Percentiles rank a stretch among this genome's conserved stretches.
phyloP scores from a whole-genome alignment of 2,888 invertebrate genomes.

The Sialis lutaria region DNA sequence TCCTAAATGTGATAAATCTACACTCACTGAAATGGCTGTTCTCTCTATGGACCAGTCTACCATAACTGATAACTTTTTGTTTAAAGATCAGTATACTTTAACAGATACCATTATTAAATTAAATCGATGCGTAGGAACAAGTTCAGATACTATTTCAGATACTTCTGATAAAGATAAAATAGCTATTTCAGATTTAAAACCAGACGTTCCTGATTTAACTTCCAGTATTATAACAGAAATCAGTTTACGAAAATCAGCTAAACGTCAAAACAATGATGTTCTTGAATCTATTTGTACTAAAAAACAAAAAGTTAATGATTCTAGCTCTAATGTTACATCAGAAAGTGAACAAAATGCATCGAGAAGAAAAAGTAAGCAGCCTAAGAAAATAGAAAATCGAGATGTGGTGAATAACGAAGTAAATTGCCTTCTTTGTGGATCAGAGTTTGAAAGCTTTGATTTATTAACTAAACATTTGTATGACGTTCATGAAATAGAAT shows the following conservation, averaged over 20 bases:
- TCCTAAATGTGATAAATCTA: not conserved
- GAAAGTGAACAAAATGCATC: not conserved
- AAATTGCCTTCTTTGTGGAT: conserved; percentile 33
- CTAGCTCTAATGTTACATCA: not conserved
- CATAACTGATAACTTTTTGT: not conserved
- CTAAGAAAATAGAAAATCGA: conserved; percentile 20
- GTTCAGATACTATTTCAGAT: not conserved
- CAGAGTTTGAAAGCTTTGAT: conserved; percentile 26
- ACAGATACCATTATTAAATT: not conserved
- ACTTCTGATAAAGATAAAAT: not conserved
- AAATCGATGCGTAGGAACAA: not conserved
- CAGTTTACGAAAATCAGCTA: conserved; percentile 17
- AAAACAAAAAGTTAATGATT: conserved; percentile 2
- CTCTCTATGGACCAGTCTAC: not conserved
- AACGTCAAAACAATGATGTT: conserved; percentile 17
- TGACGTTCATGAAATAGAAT: conserved; percentile 26
- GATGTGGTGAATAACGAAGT: conserved; percentile 17
- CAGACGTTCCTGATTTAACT: not conserved
- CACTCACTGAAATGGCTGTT: not conserved
- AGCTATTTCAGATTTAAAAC: not conserved
- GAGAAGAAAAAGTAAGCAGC: conserved; percentile 23
- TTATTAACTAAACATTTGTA: conserved; percentile 32
- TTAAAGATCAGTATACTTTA: not conserved
- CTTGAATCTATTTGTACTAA: conserved; percentile 2
- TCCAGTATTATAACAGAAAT: conserved; percentile 20